These are phyloP conservation scores for Pseudococcus longispinus DNA, from an alignment of 2,888 invertebrate species.

Conservation along the genomic window DNA sequence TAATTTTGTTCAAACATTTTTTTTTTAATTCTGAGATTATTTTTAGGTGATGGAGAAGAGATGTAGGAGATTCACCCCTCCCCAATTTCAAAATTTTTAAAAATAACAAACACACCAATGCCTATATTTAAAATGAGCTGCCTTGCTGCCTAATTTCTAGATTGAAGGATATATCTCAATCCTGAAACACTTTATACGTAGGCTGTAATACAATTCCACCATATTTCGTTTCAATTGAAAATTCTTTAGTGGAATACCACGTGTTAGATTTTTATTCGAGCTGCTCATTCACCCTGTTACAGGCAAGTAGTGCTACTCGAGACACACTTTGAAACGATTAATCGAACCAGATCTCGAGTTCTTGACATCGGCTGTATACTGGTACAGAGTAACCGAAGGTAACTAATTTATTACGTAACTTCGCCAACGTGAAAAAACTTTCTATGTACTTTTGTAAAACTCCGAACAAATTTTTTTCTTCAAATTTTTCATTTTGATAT, in stretches of 20 bases:
- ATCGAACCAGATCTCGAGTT: constrained; percentile 13
- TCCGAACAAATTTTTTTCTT: neutral
- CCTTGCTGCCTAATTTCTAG: too few relatives aligned
- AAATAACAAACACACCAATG: too few relatives aligned
- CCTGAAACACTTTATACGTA: too few relatives aligned
- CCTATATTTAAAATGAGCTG: too few relatives aligned
- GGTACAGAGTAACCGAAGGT: neutral
- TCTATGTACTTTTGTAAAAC: constrained; percentile 8
- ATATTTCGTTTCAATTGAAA: neutral
- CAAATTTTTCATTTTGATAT: constrained; percentile 7
- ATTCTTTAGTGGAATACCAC: neutral
- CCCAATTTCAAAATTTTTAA: too few relatives aligned
- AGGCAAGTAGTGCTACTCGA: neutral
- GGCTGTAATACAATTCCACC: too few relatives aligned
- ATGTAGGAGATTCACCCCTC: too few relatives aligned
- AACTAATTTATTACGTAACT: constrained; percentile 4
- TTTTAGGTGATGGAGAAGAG: too few relatives aligned
- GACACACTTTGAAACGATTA: constrained; percentile 2
- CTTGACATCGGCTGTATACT: neutral
- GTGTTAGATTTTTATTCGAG: neutral
- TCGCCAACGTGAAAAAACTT: constrained; percentile 3
- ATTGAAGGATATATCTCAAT: too few relatives aligned
- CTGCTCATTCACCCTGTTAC: neutral
- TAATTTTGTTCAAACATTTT: too few relatives aligned
- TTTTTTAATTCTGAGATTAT: too few relatives aligned